Conservation (phyloP, 2,113 vertebrate genomes). For the Platanista minor region DNA sequence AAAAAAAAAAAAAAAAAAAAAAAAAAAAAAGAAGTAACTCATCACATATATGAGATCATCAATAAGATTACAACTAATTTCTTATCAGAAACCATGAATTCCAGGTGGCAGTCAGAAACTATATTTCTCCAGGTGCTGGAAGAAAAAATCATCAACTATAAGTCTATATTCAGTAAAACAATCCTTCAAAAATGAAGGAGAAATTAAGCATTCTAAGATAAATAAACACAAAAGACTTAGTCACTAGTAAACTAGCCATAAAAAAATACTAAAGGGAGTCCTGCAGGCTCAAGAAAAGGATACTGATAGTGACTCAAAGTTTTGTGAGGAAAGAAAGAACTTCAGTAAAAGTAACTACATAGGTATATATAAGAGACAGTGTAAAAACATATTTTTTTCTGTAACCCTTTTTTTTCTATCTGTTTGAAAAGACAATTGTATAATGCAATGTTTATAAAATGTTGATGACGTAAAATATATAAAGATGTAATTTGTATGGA, state of each 20-base stretch:
- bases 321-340: background rate
- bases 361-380: background rate
- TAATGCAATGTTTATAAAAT: background rate
- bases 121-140: background rate
- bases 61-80: background rate
- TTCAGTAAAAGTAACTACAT: background rate
- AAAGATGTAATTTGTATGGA: background rate
- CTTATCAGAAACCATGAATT: background rate
- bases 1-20: no score
- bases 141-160: background rate
- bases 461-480: background rate
- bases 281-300: background rate
- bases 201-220: background rate
- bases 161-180: background rate
- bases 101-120: background rate
- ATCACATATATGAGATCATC: background rate
- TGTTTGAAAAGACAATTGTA: background rate
- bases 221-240: background rate
- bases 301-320: background rate
- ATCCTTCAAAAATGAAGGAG: background rate
- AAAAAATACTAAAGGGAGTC: background rate
- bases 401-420: background rate
- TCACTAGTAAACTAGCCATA: background rate
- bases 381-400: background rate
- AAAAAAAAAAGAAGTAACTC: background rate